Conservation (phyloP, 2,113 vertebrate genomes). For the Phrynosoma platyrhinos region DNA sequence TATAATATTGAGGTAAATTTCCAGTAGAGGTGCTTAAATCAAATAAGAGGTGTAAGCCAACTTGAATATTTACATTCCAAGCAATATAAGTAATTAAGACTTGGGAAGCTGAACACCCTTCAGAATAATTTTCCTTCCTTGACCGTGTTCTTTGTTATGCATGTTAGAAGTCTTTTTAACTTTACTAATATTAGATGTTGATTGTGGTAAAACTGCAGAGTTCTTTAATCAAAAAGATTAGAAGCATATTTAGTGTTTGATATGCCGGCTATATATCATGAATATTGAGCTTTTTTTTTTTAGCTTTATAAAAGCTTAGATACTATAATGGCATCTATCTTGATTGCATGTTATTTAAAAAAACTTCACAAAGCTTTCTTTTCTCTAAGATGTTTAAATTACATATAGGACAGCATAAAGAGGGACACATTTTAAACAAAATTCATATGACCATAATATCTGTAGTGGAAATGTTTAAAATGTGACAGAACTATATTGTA, state of each 20-base stretch:
- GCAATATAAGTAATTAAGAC: too few relatives aligned
- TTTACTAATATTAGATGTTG: too few relatives aligned
- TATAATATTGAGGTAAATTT: too few relatives aligned
- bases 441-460: background rate
- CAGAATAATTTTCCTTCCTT: too few relatives aligned
- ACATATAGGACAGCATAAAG: background rate
- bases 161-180: too few relatives aligned
- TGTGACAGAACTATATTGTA: background rate
- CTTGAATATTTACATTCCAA: too few relatives aligned
- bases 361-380: background rate
- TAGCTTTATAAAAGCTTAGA: background rate
- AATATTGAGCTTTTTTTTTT: background rate
- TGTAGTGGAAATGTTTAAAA: background rate
- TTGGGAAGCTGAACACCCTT: too few relatives aligned
- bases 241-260: background rate
- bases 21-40: too few relatives aligned
- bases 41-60: too few relatives aligned
- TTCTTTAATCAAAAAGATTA: background rate
- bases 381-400: background rate
- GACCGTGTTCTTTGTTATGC: too few relatives aligned
- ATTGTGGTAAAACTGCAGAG: background rate
- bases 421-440: background rate
- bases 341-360: background rate
- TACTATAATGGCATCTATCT: background rate
- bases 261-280: background rate